phyloP scores from a whole-genome alignment of 2,888 invertebrate genomes.

The Tiliacea citrago region DNA sequence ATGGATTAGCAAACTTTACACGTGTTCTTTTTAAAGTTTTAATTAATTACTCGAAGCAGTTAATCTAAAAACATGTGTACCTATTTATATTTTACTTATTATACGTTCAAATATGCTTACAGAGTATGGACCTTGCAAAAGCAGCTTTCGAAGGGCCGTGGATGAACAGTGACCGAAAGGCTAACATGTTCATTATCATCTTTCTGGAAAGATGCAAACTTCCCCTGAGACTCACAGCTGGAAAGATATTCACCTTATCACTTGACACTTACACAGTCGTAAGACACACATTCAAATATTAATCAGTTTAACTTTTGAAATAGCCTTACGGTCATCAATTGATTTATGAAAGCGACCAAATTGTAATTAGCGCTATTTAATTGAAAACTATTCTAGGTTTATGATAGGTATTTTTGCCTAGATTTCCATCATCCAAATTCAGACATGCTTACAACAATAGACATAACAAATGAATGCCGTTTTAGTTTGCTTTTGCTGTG shows the following conservation, averaged over 20 bases:
- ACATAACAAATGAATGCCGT: slow-evolving; percentile 44
- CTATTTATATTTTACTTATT: background rate
- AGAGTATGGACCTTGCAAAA: slow-evolving; percentile 87
- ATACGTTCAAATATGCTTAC: slow-evolving; percentile 44
- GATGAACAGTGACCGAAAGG: slow-evolving; percentile 80
- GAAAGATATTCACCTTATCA: slow-evolving; percentile 89
- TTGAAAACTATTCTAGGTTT: slow-evolving; percentile 12
- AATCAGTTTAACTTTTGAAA: background rate
- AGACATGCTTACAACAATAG: slow-evolving; percentile 40
- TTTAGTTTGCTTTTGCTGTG: slow-evolving; percentile 47
- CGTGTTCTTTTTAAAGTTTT: slow-evolving; percentile 23
- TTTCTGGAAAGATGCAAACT: slow-evolving; percentile 88
- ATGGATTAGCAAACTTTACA: slow-evolving; percentile 13
- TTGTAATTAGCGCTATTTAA: slow-evolving; percentile 32
- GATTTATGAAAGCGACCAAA: slow-evolving; percentile 37
- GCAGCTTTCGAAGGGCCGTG: slow-evolving; percentile 90
- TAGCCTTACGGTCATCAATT: slow-evolving; percentile 3
- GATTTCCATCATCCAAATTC: slow-evolving; percentile 35
- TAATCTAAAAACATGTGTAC: background rate
- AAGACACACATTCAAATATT: slow-evolving; percentile 64
- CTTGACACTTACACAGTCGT: slow-evolving; percentile 89
- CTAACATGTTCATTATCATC: slow-evolving; percentile 82
- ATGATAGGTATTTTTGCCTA: slow-evolving; percentile 19
- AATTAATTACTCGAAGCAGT: background rate
- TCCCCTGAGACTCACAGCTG: slow-evolving; percentile 88